Base-by-base conservation (phyloP, 1,140 invertebrate species). In the Philopotamus ludificatus region DNA sequence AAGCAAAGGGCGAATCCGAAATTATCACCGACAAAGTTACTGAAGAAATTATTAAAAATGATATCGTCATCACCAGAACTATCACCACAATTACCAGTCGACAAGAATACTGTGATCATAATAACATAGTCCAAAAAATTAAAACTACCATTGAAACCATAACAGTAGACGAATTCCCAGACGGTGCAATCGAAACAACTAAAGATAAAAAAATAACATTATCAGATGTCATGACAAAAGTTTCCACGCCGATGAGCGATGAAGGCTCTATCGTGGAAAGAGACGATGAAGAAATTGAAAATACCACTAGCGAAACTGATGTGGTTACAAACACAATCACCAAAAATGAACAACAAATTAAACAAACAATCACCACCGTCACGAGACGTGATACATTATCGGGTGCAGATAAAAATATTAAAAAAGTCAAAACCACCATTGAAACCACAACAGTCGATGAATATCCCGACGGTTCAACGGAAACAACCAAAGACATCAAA, bases 401-500 rank as follows among this genome's bases (percentile, higher is more conserved):
- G 22, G 78, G 77, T 34, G 60, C 69, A 51, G 75, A 80, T 55
- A 72, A 74, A 70, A 76, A 74, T 70, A 74, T 79, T 7, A 77
- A 77, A 71, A 74, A 78, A 15, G 69, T 80, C 2, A 74, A 77
- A 72, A 80, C 79, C 21, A 80, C 79, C 0, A 73, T 79, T 50
- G 79, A 81, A 76, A 80, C 79, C n/a, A 77, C 72, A 21, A 80
- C 77, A 9, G 75, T 79, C 8, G 79, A 81, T 71, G 76, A 77
- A 71, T 80, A 77, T 69, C 76, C 79, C 3, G 77, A 80, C 72
- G 77, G 79, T 18, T 76, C 78, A 1, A 75, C 77, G 42, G 79
- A 81, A 74, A 81, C 79, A 8, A 80, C 79, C 1, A 81, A 79
- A 74, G 79, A 81, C 60, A 77, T 81, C 9, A 81, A 81, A 73